Evolutionary conservation across 2,888 invertebrate genomes (phyloP).

Genomic region (Caenorhabditis imperialis): DNA sequence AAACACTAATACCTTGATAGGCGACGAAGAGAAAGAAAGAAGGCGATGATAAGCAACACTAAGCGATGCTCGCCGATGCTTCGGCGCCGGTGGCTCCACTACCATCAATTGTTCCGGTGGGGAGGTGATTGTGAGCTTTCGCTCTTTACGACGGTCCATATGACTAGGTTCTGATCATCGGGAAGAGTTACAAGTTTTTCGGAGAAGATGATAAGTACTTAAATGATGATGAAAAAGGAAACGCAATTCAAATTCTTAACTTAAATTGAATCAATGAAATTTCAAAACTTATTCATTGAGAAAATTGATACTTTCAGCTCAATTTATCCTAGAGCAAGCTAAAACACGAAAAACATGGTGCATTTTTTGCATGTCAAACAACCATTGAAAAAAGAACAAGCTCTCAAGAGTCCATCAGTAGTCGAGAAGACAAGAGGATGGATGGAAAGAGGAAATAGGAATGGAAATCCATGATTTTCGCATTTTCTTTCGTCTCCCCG

Average conservation of each 20-base stretch:
- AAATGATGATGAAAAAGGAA: not conserved
- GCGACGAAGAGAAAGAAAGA: constrained; percentile 49
- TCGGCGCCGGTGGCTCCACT: constrained; percentile 38
- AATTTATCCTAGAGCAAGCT: not conserved
- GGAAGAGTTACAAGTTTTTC: constrained; percentile 6
- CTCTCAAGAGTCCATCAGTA: not conserved
- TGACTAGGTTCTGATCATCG: not conserved
- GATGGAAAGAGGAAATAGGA: not conserved
- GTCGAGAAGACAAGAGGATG: not conserved
- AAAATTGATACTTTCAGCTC: too few relatives aligned
- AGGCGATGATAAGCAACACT: constrained; percentile 55
- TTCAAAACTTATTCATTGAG: too few relatives aligned
- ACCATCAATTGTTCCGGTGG: constrained; percentile 27
- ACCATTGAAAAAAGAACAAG: not conserved
- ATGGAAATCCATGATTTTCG: not conserved
- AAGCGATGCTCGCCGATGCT: constrained; percentile 47
- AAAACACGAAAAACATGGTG: not conserved
- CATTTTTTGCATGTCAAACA: not conserved
- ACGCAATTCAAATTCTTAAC: too few relatives aligned
- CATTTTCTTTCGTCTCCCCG: not conserved
- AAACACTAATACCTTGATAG: constrained; percentile 42
- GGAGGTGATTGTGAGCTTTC: constrained; percentile 48
- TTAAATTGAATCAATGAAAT: too few relatives aligned
- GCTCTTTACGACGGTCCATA: constrained; percentile 28
- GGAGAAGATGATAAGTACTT: not conserved